Evolutionary conservation across 2,113 vertebrate genomes (phyloP).

Genomic region (Myiozetetes cayanensis): DNA sequence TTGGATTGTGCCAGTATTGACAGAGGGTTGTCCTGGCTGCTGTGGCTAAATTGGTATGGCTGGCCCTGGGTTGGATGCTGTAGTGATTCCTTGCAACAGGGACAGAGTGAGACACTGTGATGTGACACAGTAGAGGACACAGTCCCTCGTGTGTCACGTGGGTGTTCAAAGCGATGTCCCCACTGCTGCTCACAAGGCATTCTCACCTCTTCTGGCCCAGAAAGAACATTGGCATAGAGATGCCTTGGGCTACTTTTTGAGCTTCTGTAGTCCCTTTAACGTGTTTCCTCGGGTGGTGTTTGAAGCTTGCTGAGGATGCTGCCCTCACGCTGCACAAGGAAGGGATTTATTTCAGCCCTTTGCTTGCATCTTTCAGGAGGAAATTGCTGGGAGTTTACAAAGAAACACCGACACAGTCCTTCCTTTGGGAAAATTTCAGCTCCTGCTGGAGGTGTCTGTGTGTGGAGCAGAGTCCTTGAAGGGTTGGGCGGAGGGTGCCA

Average conservation of each 20-base stretch:
- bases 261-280: neutral
- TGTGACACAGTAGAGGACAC: neutral
- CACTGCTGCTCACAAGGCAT: neutral
- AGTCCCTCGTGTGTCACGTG: neutral
- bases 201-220: neutral
- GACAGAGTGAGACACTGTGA: neutral
- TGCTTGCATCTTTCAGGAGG: neutral
- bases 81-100: neutral
- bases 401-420: neutral
- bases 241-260: neutral
- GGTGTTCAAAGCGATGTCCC: neutral
- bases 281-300: neutral
- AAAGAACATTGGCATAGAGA: neutral
- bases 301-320: constrained; percentile 28
- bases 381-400: constrained; percentile 22
- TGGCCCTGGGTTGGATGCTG: neutral
- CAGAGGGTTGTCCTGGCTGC: neutral
- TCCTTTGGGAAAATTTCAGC: neutral
- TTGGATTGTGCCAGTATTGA: neutral
- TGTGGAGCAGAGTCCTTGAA: neutral
- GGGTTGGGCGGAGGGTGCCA: neutral
- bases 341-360: neutral
- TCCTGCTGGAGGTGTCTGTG: neutral
- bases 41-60: neutral
- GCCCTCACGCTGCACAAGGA: neutral